Evolutionary conservation across 2,113 vertebrate genomes (phyloP).

Genomic region (Phocoena sinus): DNA sequence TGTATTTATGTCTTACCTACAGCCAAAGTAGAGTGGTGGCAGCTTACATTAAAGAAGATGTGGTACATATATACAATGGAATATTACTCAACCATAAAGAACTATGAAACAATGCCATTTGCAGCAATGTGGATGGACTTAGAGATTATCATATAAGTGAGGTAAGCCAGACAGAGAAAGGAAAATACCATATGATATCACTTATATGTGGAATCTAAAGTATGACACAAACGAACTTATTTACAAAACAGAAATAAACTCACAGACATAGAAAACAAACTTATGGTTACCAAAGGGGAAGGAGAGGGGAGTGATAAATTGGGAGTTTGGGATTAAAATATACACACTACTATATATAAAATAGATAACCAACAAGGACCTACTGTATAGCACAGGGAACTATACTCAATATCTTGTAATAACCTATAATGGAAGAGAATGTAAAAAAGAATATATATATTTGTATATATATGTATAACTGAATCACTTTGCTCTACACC

Average conservation of each 20-base stretch:
- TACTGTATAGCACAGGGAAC: neutral
- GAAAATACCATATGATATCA: neutral
- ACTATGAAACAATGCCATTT: neutral
- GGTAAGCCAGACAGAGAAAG: neutral
- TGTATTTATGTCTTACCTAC: neutral
- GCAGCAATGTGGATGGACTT: neutral
- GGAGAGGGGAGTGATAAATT: neutral
- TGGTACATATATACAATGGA: neutral
- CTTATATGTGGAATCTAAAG: neutral
- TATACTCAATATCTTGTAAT: neutral
- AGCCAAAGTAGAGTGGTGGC: neutral
- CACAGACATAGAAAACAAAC: neutral
- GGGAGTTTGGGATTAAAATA: neutral
- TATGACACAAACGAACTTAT: neutral
- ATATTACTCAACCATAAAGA: neutral
- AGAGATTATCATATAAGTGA: neutral
- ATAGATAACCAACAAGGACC: neutral
- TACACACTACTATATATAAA: neutral
- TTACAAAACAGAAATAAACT: neutral
- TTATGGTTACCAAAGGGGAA: neutral
- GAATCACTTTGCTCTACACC: neutral
- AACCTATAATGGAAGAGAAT: neutral
- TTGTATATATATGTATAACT: neutral
- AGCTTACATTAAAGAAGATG: neutral
- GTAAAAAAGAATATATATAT: neutral